phyloP scores from a whole-genome alignment of 2,113 vertebrate species.

The Plestiodon gilberti region DNA sequence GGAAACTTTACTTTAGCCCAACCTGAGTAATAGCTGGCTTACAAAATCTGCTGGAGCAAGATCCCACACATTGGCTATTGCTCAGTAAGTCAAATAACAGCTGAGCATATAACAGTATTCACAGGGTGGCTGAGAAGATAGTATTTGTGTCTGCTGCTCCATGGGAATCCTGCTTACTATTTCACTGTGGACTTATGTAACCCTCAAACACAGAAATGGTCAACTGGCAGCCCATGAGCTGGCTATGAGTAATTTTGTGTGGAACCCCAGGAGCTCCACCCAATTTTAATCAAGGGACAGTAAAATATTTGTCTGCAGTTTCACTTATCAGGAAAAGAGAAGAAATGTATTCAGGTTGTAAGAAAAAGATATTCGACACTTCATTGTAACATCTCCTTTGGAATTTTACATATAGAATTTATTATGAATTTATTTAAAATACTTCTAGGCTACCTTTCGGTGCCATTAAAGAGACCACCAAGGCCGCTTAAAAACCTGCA shows the following conservation, averaged over 20 bases:
- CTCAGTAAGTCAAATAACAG: constrained; percentile 25
- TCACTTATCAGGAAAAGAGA: neutral
- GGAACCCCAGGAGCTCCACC: neutral
- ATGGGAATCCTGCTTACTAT: constrained; percentile 8
- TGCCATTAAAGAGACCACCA: no score
- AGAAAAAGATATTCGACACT: neutral
- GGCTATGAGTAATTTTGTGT: neutral
- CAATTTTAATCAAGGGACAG: neutral
- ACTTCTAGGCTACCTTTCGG: no score
- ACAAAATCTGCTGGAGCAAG: neutral
- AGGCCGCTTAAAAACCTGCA: no score
- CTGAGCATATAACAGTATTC: constrained; percentile 17
- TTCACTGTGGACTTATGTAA: constrained; percentile 11
- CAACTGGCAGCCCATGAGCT: neutral
- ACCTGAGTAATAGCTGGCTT: constrained; percentile 19
- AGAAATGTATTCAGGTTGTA: neutral
- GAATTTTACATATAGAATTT: neutral
- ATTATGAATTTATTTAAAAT: no score
- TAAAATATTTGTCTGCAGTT: neutral
- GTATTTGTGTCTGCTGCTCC: constrained; percentile 19
- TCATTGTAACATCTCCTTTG: neutral
- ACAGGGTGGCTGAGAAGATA: constrained; percentile 7
- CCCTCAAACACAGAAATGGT: neutral
- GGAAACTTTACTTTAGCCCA: neutral
- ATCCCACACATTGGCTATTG: neutral